Evolutionary conservation across 2,888 invertebrate genomes (phyloP), one percentile per base, ranked within the genome.

Genomic region (Leucoptera coffeella): DNA sequence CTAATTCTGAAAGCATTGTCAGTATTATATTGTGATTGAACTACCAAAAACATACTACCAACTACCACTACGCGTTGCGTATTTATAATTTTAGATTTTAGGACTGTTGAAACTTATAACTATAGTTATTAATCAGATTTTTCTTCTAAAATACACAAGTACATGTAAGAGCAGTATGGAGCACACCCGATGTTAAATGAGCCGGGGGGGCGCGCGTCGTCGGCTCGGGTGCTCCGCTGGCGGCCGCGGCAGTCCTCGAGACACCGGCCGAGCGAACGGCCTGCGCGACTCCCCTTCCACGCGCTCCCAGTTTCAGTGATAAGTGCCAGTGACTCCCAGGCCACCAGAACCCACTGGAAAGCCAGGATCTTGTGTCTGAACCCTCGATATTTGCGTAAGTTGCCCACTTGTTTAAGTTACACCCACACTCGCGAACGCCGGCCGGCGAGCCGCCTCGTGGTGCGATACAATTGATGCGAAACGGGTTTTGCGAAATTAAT

Each of bases 211-310:
- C 51, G 44, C 47, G 44, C 40, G 44, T 43, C 42, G 48, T 42
- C 41, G 51, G 54, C 47, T 45, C 52, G 54, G 55, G 58, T 51
- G 50, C 50, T 50, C 53, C 53, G 49, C 45, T 49, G 38, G 39
- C 42, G 45, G 44, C 47, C 50, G 52, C 59, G 62, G 55, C 64
- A 69, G 69, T 69, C 62, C 65, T 56, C 60, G 58, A 64, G 60
- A 62, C 65, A 61, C 59, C 65, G 67, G 64, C 67, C 64, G 57
- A 47, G 62, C 47, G 67, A 61, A 55, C 67, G 65, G 65, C 65
- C 64, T 60, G 45, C 60, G 62, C 59, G 56, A 55, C 20, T 12
- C 23, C 26, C 12, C 25, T 15, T 9, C 24, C 27, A 29, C 30
- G 36, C 32, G 29, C 26, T 11, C 24, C 40, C 40, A 42, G 32